A percentile compares a stretch with the other conserved stretches of the same genome.
Conservation (phyloP, 1,140 invertebrate species). For the Lucilia cuprina region DNA sequence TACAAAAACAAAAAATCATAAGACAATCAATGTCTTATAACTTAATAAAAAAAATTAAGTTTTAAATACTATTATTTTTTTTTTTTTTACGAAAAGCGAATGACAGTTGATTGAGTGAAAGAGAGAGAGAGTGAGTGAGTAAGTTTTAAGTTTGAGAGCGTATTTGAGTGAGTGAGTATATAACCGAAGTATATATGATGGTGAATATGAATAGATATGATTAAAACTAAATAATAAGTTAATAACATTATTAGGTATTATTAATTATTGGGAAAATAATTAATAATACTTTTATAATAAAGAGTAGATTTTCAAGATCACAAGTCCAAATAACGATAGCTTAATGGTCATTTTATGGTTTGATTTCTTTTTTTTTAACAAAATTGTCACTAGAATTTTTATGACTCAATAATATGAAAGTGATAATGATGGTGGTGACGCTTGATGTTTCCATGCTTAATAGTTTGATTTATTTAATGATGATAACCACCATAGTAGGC, state of each 20-base stretch:
- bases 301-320: background rate
- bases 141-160: background rate
- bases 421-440: constrained; percentile 15
- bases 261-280: background rate
- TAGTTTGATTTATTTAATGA: background rate
- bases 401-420: background rate
- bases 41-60: background rate
- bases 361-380: background rate
- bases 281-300: constrained; percentile 10
- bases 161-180: background rate
- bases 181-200: background rate
- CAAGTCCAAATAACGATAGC: background rate
- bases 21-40: constrained; percentile 20
- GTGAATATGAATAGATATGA: background rate
- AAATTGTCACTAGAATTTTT: constrained; percentile 17
- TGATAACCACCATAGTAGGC: constrained; percentile 42
- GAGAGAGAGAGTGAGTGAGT: constrained; percentile 12
- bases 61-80: background rate
- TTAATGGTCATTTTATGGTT: background rate
- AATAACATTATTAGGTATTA: constrained; percentile 21
- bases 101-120: background rate
- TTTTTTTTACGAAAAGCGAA: background rate
- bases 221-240: constrained; percentile 30
- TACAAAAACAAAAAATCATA: background rate
- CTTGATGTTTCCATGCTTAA: background rate